Base-by-base conservation (phyloP, 2,888 invertebrate genomes). In the Platycheirus albimanus region DNA sequence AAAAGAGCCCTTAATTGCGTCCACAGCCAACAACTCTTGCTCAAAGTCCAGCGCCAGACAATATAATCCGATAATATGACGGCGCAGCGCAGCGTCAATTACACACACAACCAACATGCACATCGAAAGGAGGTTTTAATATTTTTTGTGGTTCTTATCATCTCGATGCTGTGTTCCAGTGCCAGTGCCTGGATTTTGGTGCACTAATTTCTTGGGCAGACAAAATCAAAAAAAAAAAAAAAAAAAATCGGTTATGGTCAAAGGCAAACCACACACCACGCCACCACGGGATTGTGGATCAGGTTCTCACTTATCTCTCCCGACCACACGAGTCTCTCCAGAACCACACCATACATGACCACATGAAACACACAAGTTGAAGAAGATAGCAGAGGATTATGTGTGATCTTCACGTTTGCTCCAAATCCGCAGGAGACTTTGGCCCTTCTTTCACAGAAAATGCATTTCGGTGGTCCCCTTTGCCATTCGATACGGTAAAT, bases 11-110 rank as follows among this genome's bases (percentile, higher is more conserved):
- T 78, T 83, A 83, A 83, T 78, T 83, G 72, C 64, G 67, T 36
- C 33, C 71, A 49, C 28, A n/a, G 8, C 51, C 15, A 52, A n/a
- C 45, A 20, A 30, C 7, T 45, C 15, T 52, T 24, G 56, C 8
- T 36, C 76, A 36, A 71, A 77, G 72, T 45, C 72, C 66, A 78
- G 49, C 54, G 63, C 52, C 78, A 78, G 72, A 83, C 69, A 83
- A 83, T 83, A 83, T 83, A 83, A 78, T 78, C 83, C 83, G 72
- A 78, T 83, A 78, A 83, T 83, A 78, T 78, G 83, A 83, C 56
- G 72, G 63, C 30, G 30, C 24, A 5, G 61, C 72, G 52, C n/a
- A n/a, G n/a, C 71, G 71, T 69, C 74, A 69, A 69, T 54, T 69
- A 41, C 52, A 63, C 69, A 83, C 66, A n/a, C n/a, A n/a, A n/a